A percentile compares a stretch with the other conserved stretches of the same genome.
These are phyloP conservation scores for Acanthosepion esculentum DNA, from an alignment of 2,888 invertebrate genomes.

Conservation along the genomic window DNA sequence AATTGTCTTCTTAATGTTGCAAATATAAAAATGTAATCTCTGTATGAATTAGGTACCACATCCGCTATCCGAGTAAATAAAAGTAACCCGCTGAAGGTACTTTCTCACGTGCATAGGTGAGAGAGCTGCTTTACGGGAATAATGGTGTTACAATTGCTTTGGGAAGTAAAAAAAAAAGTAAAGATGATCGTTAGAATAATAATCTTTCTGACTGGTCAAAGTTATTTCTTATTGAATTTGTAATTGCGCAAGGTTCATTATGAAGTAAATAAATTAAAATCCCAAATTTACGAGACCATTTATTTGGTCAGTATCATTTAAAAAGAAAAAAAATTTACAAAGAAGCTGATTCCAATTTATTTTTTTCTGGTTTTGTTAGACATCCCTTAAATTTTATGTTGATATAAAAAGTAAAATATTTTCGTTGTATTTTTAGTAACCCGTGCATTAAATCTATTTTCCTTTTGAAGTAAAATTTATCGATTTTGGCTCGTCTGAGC, in stretches of 20 bases:
- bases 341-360: no score
- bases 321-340: no score
- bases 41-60: background rate
- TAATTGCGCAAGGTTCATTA: background rate
- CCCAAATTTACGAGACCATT: no score
- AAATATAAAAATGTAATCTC: background rate
- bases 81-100: background rate
- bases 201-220: background rate
- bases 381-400: background rate
- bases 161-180: background rate
- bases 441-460: no score
- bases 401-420: background rate
- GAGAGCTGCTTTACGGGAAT: background rate
- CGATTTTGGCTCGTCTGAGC: background rate
- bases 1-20: background rate
- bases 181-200: background rate
- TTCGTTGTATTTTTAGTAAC: background rate
- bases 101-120: background rate
- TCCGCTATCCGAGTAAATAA: background rate
- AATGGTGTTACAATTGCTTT: background rate
- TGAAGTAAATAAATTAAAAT: background rate
- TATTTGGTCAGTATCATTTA: no score
- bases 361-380: no score
- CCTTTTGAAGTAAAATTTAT: no score
- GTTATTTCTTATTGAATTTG: background rate